Evolutionary conservation across 2,888 invertebrate species (phyloP).

Genomic region (Ophraella communa): DNA sequence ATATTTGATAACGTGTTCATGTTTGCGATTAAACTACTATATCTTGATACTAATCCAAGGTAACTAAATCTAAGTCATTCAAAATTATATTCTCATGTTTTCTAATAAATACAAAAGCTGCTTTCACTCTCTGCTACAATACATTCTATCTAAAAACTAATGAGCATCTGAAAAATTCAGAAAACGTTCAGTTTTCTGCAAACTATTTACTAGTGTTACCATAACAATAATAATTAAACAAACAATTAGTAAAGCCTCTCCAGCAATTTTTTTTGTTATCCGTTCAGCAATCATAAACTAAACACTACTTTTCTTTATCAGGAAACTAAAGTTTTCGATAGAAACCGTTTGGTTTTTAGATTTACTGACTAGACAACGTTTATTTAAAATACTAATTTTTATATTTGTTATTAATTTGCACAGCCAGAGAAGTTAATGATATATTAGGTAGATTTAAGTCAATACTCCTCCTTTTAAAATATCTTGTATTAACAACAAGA

Average conservation of each 20-base stretch:
- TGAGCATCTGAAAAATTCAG: slow-evolving; percentile 18
- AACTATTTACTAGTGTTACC: neutral
- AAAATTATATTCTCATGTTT: slow-evolving; percentile 1
- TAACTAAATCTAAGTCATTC: neutral
- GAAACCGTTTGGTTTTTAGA: neutral
- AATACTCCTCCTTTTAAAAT: too few relatives aligned
- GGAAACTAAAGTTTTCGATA: neutral
- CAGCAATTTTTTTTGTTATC: neutral
- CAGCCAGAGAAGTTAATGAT: neutral
- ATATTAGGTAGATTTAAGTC: neutral
- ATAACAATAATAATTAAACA: slow-evolving; percentile 7
- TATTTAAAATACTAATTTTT: neutral
- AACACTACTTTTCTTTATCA: neutral
- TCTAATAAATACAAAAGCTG: slow-evolving; percentile 7
- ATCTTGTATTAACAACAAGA: too few relatives aligned
- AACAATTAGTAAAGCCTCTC: neutral
- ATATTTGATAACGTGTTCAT: too few relatives aligned
- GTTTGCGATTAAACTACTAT: neutral
- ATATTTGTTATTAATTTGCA: neutral
- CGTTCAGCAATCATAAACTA: neutral
- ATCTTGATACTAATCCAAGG: neutral
- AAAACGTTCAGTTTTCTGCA: neutral
- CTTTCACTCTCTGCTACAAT: neutral
- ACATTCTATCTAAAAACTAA: neutral
- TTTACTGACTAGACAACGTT: neutral